Evolutionary conservation across 2,888 invertebrate species (phyloP), one percentile per base, ranked within the genome.

Genomic region (Sminthurinus aureus): DNA sequence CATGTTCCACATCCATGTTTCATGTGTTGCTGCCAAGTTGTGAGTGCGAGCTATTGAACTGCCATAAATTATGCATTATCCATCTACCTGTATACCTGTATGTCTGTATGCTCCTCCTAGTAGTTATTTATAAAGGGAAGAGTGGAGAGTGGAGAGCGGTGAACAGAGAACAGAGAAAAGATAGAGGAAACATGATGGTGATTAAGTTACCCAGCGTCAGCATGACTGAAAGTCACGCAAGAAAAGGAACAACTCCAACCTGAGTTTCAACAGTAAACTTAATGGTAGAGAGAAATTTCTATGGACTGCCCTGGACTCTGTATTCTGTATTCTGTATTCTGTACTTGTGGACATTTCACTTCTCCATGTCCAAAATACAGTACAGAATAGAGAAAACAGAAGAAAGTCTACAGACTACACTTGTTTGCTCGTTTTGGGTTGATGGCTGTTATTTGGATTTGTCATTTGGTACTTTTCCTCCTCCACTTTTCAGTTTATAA

Each of bases 221-320:
- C 76, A 73, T 24, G 76, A 76, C n/a, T 51, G 58, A 76, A 76
- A 76, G 76, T 76, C 76, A 76, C 76, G 76, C 76, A 76, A 58
- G 58, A 58, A 58, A 18, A 18, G 58, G 58, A 58, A 58, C 15
- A 58, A 58, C 58, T 13, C 13, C 58, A 58, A 38, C 38, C 38
- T 38, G 38, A 38, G 73, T 26, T 26, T 73, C 15, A 38, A 38
- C 38, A 38, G 38, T 38, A 38, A 38, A 38, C 38, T 6, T 38
- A 38, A 8, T 73, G 73, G 2, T 9, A 20, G 26, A 26, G 15
- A 26, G 18, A 9, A 58, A 58, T 58, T 2, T 58, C 15, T 58
- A 18, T 9, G 58, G 58, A 58, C 58, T 13, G 58, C 52, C 8
- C 13, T 52, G 52, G 52, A 52, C 9, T n/a, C n/a, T 38, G 38